These are phyloP conservation scores for Lepidothrix coronata DNA, from an alignment of 2,113 vertebrate species.

Conservation along the genomic window DNA sequence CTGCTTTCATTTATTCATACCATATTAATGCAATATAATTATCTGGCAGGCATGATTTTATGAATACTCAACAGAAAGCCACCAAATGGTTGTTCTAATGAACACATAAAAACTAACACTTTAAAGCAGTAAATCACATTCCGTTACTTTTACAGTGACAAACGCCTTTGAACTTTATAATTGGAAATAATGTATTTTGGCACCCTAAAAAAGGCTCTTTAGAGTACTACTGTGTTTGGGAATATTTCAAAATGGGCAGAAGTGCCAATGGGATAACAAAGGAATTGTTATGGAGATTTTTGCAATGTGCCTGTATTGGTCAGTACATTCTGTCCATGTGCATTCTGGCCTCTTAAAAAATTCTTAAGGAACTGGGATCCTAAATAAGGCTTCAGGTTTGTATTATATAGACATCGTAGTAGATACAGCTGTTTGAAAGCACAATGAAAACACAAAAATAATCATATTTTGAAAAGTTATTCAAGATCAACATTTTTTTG, in stretches of 20 bases:
- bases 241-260: background rate
- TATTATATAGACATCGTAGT: background rate
- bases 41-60: conserved; percentile 68
- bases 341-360: background rate
- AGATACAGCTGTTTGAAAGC: background rate
- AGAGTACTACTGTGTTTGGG: background rate
- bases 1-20: conserved; percentile 73
- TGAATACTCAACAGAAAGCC: conserved; percentile 66
- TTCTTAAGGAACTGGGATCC: background rate
- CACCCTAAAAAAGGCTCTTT: background rate
- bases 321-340: background rate
- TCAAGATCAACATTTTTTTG: background rate
- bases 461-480: background rate
- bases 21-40: conserved; percentile 77
- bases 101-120: conserved; percentile 30
- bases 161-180: background rate
- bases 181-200: background rate
- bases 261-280: background rate
- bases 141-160: conserved; percentile 34
- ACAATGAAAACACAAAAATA: background rate
- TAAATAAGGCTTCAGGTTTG: background rate
- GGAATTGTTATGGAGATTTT: background rate
- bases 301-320: rapidly evolving
- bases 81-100: conserved; percentile 31
- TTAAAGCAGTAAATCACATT: conserved; percentile 20